Evolutionary conservation across 2,888 invertebrate species (phyloP).

Genomic region (Conops quadrifasciatus): DNA sequence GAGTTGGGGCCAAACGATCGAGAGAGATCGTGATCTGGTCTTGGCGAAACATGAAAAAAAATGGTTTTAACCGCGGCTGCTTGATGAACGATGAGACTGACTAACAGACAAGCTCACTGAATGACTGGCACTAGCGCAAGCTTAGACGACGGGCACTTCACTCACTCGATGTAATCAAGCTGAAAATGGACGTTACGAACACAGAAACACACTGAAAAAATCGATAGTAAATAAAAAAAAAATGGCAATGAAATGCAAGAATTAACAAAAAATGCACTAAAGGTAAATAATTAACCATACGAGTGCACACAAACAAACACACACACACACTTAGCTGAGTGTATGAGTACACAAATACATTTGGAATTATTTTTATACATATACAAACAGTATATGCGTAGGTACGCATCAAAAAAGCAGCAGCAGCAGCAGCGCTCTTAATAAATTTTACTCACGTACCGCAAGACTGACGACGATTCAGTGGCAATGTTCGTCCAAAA

Average conservation of each 20-base stretch:
- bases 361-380: neutral
- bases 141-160: neutral
- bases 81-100: no score
- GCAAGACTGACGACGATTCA: constrained; percentile 9
- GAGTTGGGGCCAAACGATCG: neutral
- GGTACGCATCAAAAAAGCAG: neutral
- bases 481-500: neutral
- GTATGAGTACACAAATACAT: neutral
- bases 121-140: neutral
- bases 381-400: neutral
- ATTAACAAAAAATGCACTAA: constrained; percentile 6
- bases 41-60: neutral
- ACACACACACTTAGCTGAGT: neutral
- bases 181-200: neutral
- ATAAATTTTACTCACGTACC: constrained; percentile 33
- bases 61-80: neutral
- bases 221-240: neutral
- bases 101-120: constrained; percentile 3
- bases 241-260: constrained; percentile 6
- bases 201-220: neutral
- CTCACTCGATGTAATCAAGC: neutral
- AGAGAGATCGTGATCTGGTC: constrained; percentile 7
- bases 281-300: neutral
- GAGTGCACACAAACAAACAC: neutral
- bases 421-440: constrained; percentile 18